Evolutionary conservation across 2,797 vertebrate species (phyloP), one percentile per base, ranked within the genome.

Genomic region (Hydrolagus colliei): DNA sequence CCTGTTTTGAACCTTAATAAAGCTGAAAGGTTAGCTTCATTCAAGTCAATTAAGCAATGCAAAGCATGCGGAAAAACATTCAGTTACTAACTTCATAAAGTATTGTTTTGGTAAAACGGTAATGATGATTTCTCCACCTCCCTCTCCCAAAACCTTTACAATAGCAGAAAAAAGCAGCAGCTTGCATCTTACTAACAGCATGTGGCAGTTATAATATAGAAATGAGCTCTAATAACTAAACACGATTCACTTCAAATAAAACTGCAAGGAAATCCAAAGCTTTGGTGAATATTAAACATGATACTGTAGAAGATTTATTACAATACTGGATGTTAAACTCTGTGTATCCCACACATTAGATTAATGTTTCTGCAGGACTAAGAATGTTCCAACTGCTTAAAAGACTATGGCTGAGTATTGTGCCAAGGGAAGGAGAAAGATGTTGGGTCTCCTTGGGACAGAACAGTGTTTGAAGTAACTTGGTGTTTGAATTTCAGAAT

Each of bases 31-130:
- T 59, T 61, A 20, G 1, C 41, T 61, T 77, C 63, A 22, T 82
- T 82, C 32, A 82, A 32, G 78, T 82, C 63, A 82, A 68, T 82
- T 65, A 67, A 32, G 14, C 62, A 80, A 65, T 63, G 59, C 8
- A 22, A 79, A 12, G 59, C 35, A 9, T 41, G 27, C 8, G 27
- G 32, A 3, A 35, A 32, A 68, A 67, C 18, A 82, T 82, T 82
- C 77, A 68, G 27, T 35, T 35, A 9, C n/a, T 20, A 73, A 73
- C 72, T 9, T 32, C 27, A 82, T 82, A 67, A 27, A 35, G 13
- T 16, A 82, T 9, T 65, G 8, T 13, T 79, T 68, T 3, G 35
- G 73, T 41, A 12, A 75, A 75, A 41, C 27, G 10, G 41, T 5
- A 14, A 14, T 1, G 35, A 35, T 82, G 67, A 35, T 65, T 65